Evolutionary conservation across 2,888 invertebrate genomes (phyloP).

Genomic region (Tortricodes alternella): DNA sequence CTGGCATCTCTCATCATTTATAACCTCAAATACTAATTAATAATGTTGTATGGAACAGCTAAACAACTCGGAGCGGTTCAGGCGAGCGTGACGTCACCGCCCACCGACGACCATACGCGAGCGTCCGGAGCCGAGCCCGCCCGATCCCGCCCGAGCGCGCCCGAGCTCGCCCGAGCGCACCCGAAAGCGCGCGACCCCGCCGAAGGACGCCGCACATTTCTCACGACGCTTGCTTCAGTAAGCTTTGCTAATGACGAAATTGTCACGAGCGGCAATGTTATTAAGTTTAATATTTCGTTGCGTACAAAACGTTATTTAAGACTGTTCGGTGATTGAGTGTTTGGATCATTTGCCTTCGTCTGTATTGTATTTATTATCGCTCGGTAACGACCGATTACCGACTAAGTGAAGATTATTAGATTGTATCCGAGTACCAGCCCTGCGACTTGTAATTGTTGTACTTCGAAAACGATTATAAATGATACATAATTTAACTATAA

Average conservation of each 20-base stretch:
- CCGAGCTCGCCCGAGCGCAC: constrained; percentile 31
- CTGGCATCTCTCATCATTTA: background rate
- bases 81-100: background rate
- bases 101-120: background rate
- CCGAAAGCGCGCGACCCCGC: constrained; percentile 29
- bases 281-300: constrained; percentile 63
- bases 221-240: constrained; percentile 77
- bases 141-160: constrained; percentile 24
- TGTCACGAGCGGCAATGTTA: constrained; percentile 58
- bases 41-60: constrained; percentile 3
- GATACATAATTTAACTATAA: constrained; percentile 59
- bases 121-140: background rate
- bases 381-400: constrained; percentile 45
- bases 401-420: constrained; percentile 53
- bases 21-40: background rate
- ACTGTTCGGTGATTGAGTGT: constrained; percentile 78
- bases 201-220: constrained; percentile 56
- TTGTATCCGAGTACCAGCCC: constrained; percentile 62
- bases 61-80: constrained; percentile 5
- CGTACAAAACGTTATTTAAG: constrained; percentile 79
- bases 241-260: constrained; percentile 79
- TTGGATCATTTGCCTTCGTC: constrained; percentile 67
- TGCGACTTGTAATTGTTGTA: constrained; percentile 70
- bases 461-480: constrained; percentile 54
- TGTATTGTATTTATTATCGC: constrained; percentile 63